These are phyloP conservation scores for Lordiphosa fenestrarum DNA, from an alignment of 2,888 invertebrate species.

Conservation along the genomic window DNA sequence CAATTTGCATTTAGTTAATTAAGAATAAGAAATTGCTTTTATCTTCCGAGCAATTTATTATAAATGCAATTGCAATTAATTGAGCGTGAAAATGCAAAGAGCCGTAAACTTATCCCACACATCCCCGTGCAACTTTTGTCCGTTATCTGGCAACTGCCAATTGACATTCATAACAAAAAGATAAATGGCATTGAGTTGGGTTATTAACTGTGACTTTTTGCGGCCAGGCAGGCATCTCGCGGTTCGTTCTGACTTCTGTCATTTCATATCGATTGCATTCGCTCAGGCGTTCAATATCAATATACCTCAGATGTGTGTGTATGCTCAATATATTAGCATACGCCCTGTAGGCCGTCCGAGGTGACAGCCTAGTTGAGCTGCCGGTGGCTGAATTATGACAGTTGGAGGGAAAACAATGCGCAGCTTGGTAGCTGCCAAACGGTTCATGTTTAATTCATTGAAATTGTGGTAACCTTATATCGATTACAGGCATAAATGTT, in stretches of 20 bases:
- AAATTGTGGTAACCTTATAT: conserved; percentile 22
- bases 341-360: conserved; percentile 47
- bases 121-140: conserved; percentile 12
- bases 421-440: conserved; percentile 21
- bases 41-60: conserved; percentile 37
- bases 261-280: conserved; percentile 48
- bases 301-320: conserved; percentile 16
- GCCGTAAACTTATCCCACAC: conserved; percentile 25
- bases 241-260: conserved; percentile 30
- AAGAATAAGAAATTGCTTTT: conserved; percentile 25
- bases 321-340: conserved; percentile 51
- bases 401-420: conserved; percentile 43
- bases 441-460: conserved; percentile 41
- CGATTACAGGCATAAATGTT: conserved; percentile 23
- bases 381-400: conserved; percentile 54
- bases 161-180: conserved; percentile 71
- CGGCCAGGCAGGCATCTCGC: conserved; percentile 22
- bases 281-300: conserved; percentile 69
- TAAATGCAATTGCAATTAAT: conserved; percentile 45
- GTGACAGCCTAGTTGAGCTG: conserved; percentile 48
- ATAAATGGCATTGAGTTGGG: conserved; percentile 69
- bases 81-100: conserved; percentile 27
- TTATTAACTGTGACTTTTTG: conserved; percentile 57
- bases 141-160: conserved; percentile 61
- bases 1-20: conserved; percentile 34